Evolutionary conservation across 2,888 invertebrate genomes (phyloP).

Genomic region (Notodonta ziczac): DNA sequence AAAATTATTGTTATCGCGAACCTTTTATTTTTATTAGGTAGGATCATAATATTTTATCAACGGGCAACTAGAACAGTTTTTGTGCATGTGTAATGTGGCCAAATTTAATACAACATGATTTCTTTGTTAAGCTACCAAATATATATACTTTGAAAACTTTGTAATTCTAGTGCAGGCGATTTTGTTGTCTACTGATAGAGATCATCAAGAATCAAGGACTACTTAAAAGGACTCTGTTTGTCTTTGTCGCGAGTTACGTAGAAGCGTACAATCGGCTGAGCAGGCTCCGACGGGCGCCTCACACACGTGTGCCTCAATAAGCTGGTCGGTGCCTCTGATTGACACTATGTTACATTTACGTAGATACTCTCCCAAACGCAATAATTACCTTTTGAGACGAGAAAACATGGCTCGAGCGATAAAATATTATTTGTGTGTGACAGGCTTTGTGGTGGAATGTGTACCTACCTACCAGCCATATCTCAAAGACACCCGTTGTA

Average conservation of each 20-base stretch:
- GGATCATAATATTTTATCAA: conserved; percentile 72
- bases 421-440: conserved; percentile 79
- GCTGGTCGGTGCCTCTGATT: conserved; percentile 35
- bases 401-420: conserved; percentile 64
- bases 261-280: conserved; percentile 11
- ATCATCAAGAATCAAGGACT: background rate
- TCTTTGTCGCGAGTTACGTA: background rate
- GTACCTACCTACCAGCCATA: conserved; percentile 70
- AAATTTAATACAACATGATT: no score
- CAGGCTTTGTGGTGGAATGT: conserved; percentile 70
- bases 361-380: conserved; percentile 36
- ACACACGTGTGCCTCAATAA: conserved; percentile 27
- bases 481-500: conserved; percentile 78
- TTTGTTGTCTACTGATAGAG: no score
- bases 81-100: conserved; percentile 42
- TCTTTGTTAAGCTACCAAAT: no score
- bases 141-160: no score
- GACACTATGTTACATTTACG: conserved; percentile 32
- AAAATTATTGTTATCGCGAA: conserved; percentile 81
- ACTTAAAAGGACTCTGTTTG: background rate
- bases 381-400: conserved; percentile 62
- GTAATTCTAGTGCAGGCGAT: no score
- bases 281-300: conserved; percentile 6
- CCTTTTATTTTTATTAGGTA: conserved; percentile 78
- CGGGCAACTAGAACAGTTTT: conserved; percentile 49